These are phyloP conservation scores for Hydropsyche betteni DNA, from an alignment of 2,888 invertebrate genomes.

Conservation along the genomic window DNA sequence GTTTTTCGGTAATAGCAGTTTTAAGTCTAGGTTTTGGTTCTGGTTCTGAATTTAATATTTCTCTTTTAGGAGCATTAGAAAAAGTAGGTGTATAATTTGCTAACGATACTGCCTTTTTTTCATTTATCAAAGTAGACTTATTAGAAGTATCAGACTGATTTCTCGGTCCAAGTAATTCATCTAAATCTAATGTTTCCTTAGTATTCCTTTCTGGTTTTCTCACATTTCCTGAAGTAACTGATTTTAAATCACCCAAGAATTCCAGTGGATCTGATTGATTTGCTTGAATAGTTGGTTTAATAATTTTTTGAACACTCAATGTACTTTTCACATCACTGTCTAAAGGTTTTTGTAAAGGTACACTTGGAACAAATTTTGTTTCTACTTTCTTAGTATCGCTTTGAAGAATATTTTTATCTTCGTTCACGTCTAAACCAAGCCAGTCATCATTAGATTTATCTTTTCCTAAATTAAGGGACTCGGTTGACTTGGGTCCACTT, in stretches of 20 bases:
- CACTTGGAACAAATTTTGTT: conserved; percentile 53
- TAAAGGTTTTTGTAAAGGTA: conserved; percentile 54
- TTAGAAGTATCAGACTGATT: conserved; percentile 51
- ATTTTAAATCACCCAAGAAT: conserved; percentile 49
- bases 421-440: conserved; percentile 59
- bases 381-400: conserved; percentile 52
- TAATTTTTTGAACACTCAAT: conserved; percentile 46
- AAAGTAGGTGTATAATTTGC: conserved; percentile 50
- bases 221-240: conserved; percentile 52
- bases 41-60: conserved; percentile 24
- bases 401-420: conserved; percentile 53
- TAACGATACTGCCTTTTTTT: conserved; percentile 54
- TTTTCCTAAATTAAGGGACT: conserved; percentile 57
- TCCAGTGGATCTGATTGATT: conserved; percentile 56
- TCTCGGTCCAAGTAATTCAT: conserved; percentile 67
- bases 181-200: conserved; percentile 56
- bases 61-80: conserved; percentile 35
- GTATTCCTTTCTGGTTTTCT: conserved; percentile 28
- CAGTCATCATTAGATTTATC: conserved; percentile 54
- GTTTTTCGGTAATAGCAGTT: conserved; percentile 33
- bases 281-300: conserved; percentile 55
- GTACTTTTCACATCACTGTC: conserved; percentile 45
- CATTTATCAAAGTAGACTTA: conserved; percentile 56
- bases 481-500: conserved; percentile 58
- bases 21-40: conserved; percentile 23